Evolutionary conservation across 2,797 vertebrate genomes (phyloP), one percentile per base, ranked within the genome.

Genomic region (Micropoecilia bifurca): DNA sequence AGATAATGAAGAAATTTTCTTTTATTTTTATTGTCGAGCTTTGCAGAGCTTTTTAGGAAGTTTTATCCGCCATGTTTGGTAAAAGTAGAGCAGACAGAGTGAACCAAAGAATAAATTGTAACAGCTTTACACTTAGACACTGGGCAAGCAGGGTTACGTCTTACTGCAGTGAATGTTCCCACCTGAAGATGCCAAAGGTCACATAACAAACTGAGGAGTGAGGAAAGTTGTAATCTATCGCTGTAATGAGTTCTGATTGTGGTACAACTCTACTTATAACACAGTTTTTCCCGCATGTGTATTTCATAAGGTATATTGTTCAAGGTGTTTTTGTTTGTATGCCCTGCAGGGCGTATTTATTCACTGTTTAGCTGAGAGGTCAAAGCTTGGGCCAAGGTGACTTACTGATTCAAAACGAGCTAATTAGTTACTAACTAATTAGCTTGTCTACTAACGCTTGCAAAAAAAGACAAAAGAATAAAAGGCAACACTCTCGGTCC

Each of bases 401-500:
- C 91, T 90, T 90, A 77, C 89, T 91, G 89, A 90, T 91, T 93
- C 90, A 90, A 90, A 93, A 91, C 91, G 93, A 90, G 90, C 85
- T 91, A 93, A 94, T 94, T 91, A 93, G 86, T 82, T 50, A 85
- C 87, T 89, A 93, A 93, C 82, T 86, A 94, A 94, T 94, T 94
- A 93, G 83, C 83, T 90, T 90, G 90, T 91, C 89, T 87, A 90
- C 92, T 87, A 93, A 88, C 55, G 12, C 81, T 79, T 84, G 85
- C 86, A 77, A 73, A 85, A 77, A 43, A 30, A 12, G 30, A n/a
- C 45, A 57, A 74, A 41, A 50, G 45, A 75, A 81, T 41, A 46
- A 66, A 25, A 14, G 25, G 6, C 13, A 75, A 87, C 73, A 75
- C 78, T 81, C 50, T 43, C 78, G 74, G 73, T 83, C 76, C 71